phyloP scores from a whole-genome alignment of 2,888 invertebrate genomes.

The Conomelus anceps region DNA sequence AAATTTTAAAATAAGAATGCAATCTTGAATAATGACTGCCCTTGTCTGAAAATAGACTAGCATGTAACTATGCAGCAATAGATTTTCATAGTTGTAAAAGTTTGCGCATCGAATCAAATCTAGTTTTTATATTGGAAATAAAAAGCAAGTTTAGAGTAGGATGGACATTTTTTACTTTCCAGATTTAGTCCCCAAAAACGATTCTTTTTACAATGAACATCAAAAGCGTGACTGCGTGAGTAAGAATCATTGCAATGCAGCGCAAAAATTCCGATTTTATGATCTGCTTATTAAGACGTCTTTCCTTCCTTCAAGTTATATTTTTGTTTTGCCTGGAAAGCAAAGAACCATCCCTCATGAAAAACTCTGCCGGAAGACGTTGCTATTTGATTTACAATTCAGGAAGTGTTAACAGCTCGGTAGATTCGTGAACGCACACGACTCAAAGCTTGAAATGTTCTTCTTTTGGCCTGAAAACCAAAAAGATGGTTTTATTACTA shows the following conservation, averaged over 20 bases:
- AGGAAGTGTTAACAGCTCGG: slow-evolving; percentile 7
- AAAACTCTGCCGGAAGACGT: slow-evolving; percentile 2
- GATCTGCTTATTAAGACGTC: not conserved
- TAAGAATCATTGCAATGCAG: not conserved
- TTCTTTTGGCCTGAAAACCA: not conserved
- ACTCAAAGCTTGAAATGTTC: not conserved
- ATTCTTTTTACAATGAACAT: too few relatives aligned
- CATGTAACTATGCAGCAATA: too few relatives aligned
- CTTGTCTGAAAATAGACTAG: too few relatives aligned
- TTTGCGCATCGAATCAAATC: too few relatives aligned
- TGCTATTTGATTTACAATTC: slow-evolving; percentile 9
- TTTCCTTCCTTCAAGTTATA: not conserved
- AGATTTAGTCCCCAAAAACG: too few relatives aligned
- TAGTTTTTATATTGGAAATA: too few relatives aligned
- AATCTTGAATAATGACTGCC: too few relatives aligned
- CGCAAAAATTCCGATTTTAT: not conserved
- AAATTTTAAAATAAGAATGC: too few relatives aligned
- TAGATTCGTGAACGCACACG: slow-evolving; percentile 7
- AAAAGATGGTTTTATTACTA: not conserved
- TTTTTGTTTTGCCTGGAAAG: not conserved
- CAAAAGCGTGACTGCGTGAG: too few relatives aligned
- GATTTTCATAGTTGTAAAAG: too few relatives aligned
- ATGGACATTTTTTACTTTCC: too few relatives aligned
- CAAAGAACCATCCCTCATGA: not conserved
- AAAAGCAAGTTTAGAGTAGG: too few relatives aligned